These are phyloP conservation scores for Antheraea assamensis DNA, from an alignment of 2,888 invertebrate genomes.

Conservation along the genomic window DNA sequence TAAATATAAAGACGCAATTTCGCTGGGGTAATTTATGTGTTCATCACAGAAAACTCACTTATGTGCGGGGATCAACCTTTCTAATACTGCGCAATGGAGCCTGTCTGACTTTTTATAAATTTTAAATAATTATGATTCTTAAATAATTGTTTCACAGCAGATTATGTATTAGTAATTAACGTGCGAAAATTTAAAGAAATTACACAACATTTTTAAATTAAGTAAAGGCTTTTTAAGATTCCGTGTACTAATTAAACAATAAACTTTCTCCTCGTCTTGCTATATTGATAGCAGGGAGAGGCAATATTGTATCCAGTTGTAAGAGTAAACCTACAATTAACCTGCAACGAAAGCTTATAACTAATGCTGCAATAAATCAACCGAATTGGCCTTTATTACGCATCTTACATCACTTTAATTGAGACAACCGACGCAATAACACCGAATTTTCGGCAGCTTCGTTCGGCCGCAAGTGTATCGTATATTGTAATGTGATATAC, in stretches of 20 bases:
- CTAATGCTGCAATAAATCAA: constrained; percentile 76
- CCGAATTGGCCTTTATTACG: constrained; percentile 72
- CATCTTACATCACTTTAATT: constrained; percentile 77
- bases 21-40: too few relatives aligned
- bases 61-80: too few relatives aligned
- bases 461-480: constrained; percentile 34
- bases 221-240: neutral
- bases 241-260: neutral
- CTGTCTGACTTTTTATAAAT: too few relatives aligned
- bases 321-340: constrained; percentile 65
- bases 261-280: neutral
- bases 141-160: too few relatives aligned
- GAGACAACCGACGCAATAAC: constrained; percentile 52
- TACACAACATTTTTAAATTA: too few relatives aligned
- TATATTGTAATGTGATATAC: constrained; percentile 24
- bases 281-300: neutral
- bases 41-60: too few relatives aligned
- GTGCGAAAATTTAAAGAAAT: too few relatives aligned
- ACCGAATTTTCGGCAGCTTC: constrained; percentile 56
- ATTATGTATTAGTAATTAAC: too few relatives aligned
- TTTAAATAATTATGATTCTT: too few relatives aligned
- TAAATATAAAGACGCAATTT: too few relatives aligned
- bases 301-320: neutral
- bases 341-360: constrained; percentile 54
- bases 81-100: too few relatives aligned